A percentile compares a stretch with the other conserved stretches of the same genome.
Evolutionary conservation across 1,140 invertebrate genomes (phyloP).

Genomic region (Campoletis sonorensis): DNA sequence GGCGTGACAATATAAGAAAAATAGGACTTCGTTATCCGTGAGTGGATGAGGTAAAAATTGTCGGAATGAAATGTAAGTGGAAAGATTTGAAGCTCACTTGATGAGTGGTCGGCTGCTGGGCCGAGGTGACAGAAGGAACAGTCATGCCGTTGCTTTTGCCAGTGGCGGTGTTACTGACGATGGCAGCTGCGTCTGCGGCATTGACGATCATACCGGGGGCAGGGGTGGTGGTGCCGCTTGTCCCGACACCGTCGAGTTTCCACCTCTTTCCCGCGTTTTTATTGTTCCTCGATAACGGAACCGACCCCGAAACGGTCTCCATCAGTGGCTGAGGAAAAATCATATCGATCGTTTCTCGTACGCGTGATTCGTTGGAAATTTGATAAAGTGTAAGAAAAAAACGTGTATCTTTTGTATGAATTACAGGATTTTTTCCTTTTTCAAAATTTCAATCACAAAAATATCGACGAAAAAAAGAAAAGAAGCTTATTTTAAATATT

Average conservation of each 20-base stretch:
- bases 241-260: constrained; percentile 43
- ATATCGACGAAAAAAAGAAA: too few species aligned
- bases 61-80: neutral
- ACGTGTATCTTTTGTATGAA: too few species aligned
- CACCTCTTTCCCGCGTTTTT: constrained; percentile 33
- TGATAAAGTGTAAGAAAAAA: too few species aligned
- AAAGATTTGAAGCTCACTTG: constrained; percentile 49
- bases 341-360: neutral
- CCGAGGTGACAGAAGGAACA: constrained; percentile 36
- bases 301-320: constrained; percentile 48
- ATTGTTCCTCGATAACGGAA: constrained; percentile 43
- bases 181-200: constrained; percentile 19
- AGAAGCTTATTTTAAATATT: too few species aligned
- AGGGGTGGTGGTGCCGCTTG: neutral
- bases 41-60: neutral
- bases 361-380: neutral
- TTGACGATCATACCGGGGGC: neutral
- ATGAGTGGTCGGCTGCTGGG: constrained; percentile 49
- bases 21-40: too few species aligned
- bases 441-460: too few species aligned
- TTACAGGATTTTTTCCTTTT: too few species aligned
- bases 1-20: too few species aligned
- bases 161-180: constrained; percentile 15
- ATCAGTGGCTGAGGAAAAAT: constrained; percentile 51
- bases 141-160: constrained; percentile 8